Evolutionary conservation across 1,140 invertebrate genomes (phyloP).

Genomic region (Maconellicoccus hirsutus): DNA sequence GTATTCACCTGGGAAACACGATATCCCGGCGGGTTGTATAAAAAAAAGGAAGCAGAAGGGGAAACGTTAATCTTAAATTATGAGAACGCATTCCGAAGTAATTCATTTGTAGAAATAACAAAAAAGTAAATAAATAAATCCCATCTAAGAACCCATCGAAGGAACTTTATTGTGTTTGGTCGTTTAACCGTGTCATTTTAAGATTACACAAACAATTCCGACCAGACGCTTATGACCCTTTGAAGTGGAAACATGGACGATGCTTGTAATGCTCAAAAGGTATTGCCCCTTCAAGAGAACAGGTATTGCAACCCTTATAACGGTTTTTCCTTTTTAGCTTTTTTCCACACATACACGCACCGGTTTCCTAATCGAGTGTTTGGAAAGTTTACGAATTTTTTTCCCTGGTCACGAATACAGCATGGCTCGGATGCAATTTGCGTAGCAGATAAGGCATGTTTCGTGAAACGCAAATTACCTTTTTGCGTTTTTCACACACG

Average conservation of each 20-base stretch:
- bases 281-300: background rate
- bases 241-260: slow-evolving; percentile 2
- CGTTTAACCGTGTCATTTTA: slow-evolving; percentile 4
- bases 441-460: too few species aligned
- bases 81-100: slow-evolving; percentile 2
- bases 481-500: too few species aligned
- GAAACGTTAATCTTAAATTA: background rate
- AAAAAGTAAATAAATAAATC: slow-evolving; percentile 10
- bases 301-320: background rate
- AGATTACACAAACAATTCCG: background rate
- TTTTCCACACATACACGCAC: too few species aligned
- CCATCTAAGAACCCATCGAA: slow-evolving; percentile 1
- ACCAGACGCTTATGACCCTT: background rate
- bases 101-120: background rate
- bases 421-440: too few species aligned
- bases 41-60: background rate
- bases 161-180: background rate
- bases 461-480: too few species aligned
- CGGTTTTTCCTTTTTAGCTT: too few species aligned
- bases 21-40: background rate
- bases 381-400: too few species aligned
- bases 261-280: background rate
- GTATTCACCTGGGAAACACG: slow-evolving; percentile 7
- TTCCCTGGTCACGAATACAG: too few species aligned
- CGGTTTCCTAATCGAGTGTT: too few species aligned